Evolutionary conservation across 2,888 invertebrate genomes (phyloP).

Genomic region (Lepidochitona cinerea): DNA sequence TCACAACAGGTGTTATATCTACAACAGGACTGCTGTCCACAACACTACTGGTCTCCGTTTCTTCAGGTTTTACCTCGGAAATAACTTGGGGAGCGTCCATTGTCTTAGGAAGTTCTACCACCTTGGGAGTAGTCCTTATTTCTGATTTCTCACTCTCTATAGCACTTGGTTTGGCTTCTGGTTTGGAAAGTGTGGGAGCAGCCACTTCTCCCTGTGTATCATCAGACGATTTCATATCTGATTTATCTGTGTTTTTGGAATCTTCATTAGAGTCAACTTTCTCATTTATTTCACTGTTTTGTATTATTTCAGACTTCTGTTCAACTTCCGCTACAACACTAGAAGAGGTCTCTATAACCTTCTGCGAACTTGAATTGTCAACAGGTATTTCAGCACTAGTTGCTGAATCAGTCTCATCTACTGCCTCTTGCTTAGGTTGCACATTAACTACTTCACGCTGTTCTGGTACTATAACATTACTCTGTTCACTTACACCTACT

Average conservation of each 20-base stretch:
- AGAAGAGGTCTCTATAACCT: background rate
- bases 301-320: background rate
- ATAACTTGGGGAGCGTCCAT: background rate
- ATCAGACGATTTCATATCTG: background rate
- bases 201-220: background rate
- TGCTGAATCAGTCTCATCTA: too few species aligned
- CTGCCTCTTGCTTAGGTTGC: too few species aligned
- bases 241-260: background rate
- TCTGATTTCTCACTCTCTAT: background rate
- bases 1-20: too few species aligned
- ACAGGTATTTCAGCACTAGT: too few species aligned
- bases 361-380: too few species aligned
- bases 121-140: background rate
- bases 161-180: background rate
- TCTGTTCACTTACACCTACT: too few species aligned
- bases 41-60: too few species aligned
- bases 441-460: too few species aligned
- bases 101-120: background rate
- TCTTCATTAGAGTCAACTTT: constrained; percentile 4
- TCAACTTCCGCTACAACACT: background rate
- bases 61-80: background rate
- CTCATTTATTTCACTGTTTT: background rate
- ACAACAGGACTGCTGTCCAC: too few species aligned
- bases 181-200: background rate
- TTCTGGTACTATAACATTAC: too few species aligned